Evolutionary conservation across 2,797 vertebrate genomes (phyloP).

Genomic region (Characodon lateralis): DNA sequence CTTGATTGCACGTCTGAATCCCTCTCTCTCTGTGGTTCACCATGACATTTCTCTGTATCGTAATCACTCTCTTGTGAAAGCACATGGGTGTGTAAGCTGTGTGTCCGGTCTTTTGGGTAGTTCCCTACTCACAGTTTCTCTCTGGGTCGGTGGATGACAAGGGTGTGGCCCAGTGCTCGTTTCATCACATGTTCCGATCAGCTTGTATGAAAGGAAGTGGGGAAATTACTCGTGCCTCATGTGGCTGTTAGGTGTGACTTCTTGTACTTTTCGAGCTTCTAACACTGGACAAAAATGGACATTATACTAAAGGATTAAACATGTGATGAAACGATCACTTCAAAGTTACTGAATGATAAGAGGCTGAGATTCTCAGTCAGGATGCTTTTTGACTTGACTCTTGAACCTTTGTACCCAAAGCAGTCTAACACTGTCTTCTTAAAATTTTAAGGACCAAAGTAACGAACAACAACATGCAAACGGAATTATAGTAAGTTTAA

Average conservation of each 20-base stretch:
- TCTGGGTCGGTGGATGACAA: constrained; percentile 49
- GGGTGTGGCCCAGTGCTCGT: constrained; percentile 59
- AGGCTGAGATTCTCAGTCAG: constrained; percentile 29
- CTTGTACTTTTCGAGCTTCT: constrained; percentile 4
- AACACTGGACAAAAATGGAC: neutral
- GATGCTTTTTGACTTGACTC: constrained; percentile 63
- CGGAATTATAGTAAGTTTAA: constrained; percentile 99
- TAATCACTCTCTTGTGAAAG: constrained; percentile 41
- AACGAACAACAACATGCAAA: constrained; percentile 99
- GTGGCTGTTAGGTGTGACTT: constrained; percentile 25
- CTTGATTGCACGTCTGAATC: neutral
- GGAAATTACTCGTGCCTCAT: constrained; percentile 42
- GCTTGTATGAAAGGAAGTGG: constrained; percentile 46
- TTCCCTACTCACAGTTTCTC: constrained; percentile 57
- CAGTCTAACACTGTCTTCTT: constrained; percentile 89
- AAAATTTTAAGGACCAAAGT: constrained; percentile 98
- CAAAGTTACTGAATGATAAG: constrained; percentile 31
- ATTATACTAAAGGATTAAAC: neutral
- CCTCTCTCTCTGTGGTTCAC: constrained; percentile 7
- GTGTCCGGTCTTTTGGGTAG: constrained; percentile 45
- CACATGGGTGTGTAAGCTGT: constrained; percentile 21
- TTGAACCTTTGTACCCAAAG: constrained; percentile 66
- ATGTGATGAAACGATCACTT: constrained; percentile 73
- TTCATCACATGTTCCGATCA: constrained; percentile 72
- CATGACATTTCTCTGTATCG: constrained; percentile 24